A percentile compares a stretch with the other conserved stretches of the same genome.
Conservation (phyloP, 2,797 vertebrate species). For the Enteromius viviparus region DNA sequence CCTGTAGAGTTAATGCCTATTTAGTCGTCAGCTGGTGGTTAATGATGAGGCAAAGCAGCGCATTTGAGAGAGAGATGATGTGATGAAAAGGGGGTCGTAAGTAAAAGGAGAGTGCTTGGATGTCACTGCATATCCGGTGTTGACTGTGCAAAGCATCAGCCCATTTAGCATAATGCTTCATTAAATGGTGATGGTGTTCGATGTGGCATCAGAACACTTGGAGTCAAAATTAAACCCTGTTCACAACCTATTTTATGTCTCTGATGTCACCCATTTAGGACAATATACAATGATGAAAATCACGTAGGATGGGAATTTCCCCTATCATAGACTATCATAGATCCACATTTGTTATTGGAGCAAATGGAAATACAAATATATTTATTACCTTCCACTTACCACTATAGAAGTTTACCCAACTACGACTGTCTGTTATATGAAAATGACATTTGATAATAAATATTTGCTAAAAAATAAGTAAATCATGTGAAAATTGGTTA, state of each 20-base stretch:
- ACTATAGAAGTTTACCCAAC: neutral
- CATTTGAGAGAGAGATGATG: slow-evolving; percentile 15
- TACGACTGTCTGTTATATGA: neutral
- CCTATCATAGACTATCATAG: neutral
- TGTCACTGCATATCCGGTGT: slow-evolving; percentile 24
- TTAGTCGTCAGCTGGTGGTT: slow-evolving; percentile 45
- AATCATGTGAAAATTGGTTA: neutral
- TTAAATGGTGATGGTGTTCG: neutral
- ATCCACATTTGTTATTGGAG: neutral
- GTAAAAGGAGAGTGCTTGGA: slow-evolving; percentile 10
- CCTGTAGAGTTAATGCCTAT: slow-evolving; percentile 52
- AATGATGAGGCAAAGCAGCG: slow-evolving; percentile 38
- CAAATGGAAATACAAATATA: neutral
- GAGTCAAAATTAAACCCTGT: neutral
- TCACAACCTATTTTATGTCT: neutral
- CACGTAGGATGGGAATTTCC: neutral
- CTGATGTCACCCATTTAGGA: neutral
- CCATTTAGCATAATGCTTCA: slow-evolving; percentile 12
- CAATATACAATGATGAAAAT: neutral
- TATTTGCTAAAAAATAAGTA: neutral
- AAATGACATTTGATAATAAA: neutral
- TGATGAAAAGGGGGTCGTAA: slow-evolving; percentile 21
- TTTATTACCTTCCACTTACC: neutral
- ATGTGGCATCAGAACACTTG: neutral
- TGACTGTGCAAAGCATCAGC: slow-evolving; percentile 27